Percentiles rank a stretch among this genome's conserved stretches.
Conservation (phyloP, 2,888 invertebrate genomes). For the Dione juno region DNA sequence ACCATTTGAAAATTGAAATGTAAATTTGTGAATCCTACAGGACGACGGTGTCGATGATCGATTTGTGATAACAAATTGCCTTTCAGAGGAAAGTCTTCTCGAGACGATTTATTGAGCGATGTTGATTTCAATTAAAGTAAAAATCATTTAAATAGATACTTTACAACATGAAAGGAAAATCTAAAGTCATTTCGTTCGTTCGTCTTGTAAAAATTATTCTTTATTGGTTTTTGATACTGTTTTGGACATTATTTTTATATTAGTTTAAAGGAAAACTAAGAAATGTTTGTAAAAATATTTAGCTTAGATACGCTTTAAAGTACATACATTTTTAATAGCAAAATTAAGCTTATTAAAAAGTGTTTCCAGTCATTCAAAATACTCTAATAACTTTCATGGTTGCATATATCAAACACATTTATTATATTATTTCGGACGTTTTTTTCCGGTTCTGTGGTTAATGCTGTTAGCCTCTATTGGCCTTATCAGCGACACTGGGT, state of each 20-base stretch:
- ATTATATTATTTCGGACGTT: no score
- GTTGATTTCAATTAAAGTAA: slow-evolving; percentile 8
- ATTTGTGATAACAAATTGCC: slow-evolving; percentile 47
- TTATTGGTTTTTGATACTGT: neutral
- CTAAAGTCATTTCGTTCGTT: neutral
- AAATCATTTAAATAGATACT: slow-evolving; percentile 15
- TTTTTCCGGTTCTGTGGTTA: no score
- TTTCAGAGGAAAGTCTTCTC: slow-evolving; percentile 31
- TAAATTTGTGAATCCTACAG: slow-evolving; percentile 46
- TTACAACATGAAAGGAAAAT: slow-evolving; percentile 1
- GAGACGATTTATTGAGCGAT: slow-evolving; percentile 32
- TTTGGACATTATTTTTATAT: neutral
- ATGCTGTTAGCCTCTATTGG: no score
- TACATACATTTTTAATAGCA: no score
- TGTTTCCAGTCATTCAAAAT: neutral
- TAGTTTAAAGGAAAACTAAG: no score
- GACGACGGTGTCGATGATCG: slow-evolving; percentile 45
- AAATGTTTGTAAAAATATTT: no score
- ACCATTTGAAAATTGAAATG: slow-evolving; percentile 47
- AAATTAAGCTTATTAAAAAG: neutral
- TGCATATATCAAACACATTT: no score
- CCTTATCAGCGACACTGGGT: no score
- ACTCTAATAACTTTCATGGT: no score
- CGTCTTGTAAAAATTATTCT: neutral
- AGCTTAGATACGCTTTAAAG: no score